Evolutionary conservation across 2,888 invertebrate species (phyloP), one percentile per base, ranked within the genome.

Genomic region (Eumacrocentrus americanus): DNA sequence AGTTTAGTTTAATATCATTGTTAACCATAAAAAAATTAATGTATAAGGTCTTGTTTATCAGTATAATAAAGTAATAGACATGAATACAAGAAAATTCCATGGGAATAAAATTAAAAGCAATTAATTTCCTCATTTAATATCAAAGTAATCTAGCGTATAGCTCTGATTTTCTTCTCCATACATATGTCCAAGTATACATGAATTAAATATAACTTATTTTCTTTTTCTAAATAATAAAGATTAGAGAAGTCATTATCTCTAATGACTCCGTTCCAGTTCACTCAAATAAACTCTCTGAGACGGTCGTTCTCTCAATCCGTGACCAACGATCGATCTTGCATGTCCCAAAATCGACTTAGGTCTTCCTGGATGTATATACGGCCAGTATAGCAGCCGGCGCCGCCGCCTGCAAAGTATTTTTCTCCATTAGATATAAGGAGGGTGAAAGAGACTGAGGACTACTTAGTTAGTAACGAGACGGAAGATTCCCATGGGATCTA

Each of bases 401-500:
- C 40, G 40, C 38, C 34, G n/a, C n/a, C n/a, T n/a, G n/a, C n/a
- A n/a, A 52, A 51, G 65, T 70, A 66, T 74, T 73, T 72, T 71
- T 74, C 71, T 72, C 67, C 67, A 71, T 73, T 71, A 71, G 53
- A 48, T 47, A 55, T 55, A 20, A 12, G 46, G 38, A 16, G 22
- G 25, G 35, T 34, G 42, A 16, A 46, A 48, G 7, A 22, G 37
- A 38, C 42, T 34, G 25, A 37, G 29, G n/a, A 50, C 58, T 63
- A 53, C 60, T 57, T 37, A 42, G 52, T 57, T 57, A 56, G 51
- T 60, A 58, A 63, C 70, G 66, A 70, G 62, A 68, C 70, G 66
- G 64, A 67, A 62, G 62, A 75, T 69, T 72, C 75, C 72, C 75
- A 58, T 54, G 68, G 71, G 67, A 64, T 58, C 58, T 23, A 54